Evolutionary conservation across 2,888 invertebrate genomes (phyloP).

Genomic region (Philereme transversata): DNA sequence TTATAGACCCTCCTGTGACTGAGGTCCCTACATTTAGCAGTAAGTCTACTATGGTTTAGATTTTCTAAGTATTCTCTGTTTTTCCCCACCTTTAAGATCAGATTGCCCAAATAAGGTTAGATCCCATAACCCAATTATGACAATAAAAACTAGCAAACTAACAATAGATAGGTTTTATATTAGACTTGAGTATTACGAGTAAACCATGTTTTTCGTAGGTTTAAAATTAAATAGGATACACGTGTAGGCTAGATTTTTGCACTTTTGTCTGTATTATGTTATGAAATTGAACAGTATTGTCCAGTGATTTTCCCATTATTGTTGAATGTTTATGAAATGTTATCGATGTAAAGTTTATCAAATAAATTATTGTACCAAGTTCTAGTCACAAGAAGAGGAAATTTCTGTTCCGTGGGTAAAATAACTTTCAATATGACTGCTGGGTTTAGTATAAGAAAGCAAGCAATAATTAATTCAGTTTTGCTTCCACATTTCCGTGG

Average conservation of each 20-base stretch:
- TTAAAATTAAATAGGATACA: constrained; percentile 37
- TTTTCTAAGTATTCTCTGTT: constrained; percentile 13
- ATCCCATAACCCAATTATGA: constrained; percentile 36
- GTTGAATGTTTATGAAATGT: constrained; percentile 56
- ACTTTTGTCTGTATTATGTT: constrained; percentile 35
- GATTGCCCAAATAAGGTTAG: constrained; percentile 15
- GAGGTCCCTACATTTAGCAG: constrained; percentile 72
- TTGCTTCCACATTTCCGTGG: constrained; percentile 32
- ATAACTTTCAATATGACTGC: constrained; percentile 56
- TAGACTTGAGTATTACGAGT: constrained; percentile 11
- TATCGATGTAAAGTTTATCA: constrained; percentile 39
- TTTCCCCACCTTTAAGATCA: constrained; percentile 35
- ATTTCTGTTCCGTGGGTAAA: constrained; percentile 81
- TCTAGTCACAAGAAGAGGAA: constrained; percentile 73
- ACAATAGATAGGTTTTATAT: background rate
- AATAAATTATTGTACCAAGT: constrained; percentile 38
- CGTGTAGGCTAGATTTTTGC: constrained; percentile 49
- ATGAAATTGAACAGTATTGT: constrained; percentile 36
- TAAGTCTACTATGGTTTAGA: constrained; percentile 77
- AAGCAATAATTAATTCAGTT: constrained; percentile 59
- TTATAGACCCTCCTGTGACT: constrained; percentile 69
- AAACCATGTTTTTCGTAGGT: constrained; percentile 6
- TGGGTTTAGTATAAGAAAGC: constrained; percentile 68
- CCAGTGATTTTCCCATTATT: constrained; percentile 61
- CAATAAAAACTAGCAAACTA: constrained; percentile 35